Evolutionary conservation across 2,888 invertebrate species (phyloP), one percentile per base, ranked within the genome.

Genomic region (Drosophila heteroneura): DNA sequence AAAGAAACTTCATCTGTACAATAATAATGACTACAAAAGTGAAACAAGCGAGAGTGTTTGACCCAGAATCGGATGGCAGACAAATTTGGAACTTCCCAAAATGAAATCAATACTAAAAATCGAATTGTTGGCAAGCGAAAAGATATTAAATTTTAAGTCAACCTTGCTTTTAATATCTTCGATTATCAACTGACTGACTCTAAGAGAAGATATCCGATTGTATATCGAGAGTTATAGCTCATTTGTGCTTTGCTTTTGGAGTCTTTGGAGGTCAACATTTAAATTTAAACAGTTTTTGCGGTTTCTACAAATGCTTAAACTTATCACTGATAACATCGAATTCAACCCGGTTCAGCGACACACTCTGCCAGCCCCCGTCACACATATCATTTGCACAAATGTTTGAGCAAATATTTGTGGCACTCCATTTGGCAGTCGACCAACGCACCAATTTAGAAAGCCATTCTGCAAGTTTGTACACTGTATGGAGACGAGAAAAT

Each of bases 371-470:
- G 9, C 10, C 7, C 14, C 14, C 30, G 52, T 22, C 51, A 44
- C 51, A 44, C 35, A 70, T 57, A 49, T 61, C 28, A 61, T 80
- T 74, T 63, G 49, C 56, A 26, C 4, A 62, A 65, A 60, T 57
- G 47, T 49, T 51, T 52, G 3, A 9, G 64, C 67, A 76, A 81
- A 79, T 79, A 76, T 79, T 81, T 79, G 56, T 53, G 53, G 53
- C 52, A 76, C 64, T 64, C 63, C 60, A 70, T 70, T 74, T 79
- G 69, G 60, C 62, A 37, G 51, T n/a, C 49, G 39, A 19, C 39
- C 49, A 39, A 51, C 41, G 49, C 56, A 69, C 12, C 44, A 32
- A 61, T 57, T 30, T 41, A 41, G 35, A 35, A 19, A 37, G 52
- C n/a, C 47, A 66, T 47, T 59, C 49, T n/a, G 28, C 62, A 58